phyloP scores from a whole-genome alignment of 1,140 invertebrate species.

The Drosophila tristis region DNA sequence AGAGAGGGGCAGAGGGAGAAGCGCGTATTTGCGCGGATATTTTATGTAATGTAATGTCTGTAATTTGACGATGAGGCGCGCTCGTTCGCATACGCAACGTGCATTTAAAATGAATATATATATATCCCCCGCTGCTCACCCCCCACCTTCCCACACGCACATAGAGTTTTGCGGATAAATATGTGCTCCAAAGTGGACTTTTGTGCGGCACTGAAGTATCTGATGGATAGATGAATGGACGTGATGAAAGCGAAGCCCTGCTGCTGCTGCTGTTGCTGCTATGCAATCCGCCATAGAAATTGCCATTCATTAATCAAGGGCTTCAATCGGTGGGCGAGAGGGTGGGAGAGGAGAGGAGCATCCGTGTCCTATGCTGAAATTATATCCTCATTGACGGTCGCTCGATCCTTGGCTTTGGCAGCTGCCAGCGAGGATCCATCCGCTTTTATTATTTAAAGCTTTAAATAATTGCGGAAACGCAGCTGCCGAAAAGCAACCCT shows the following conservation, averaged over 20 bases:
- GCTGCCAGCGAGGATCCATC: slow-evolving; percentile 31
- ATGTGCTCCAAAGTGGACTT: slow-evolving; percentile 28
- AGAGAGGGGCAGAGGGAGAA: slow-evolving; percentile 11
- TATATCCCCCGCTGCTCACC: slow-evolving; percentile 33
- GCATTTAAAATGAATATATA: slow-evolving; percentile 70
- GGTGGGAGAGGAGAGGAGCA: not conserved
- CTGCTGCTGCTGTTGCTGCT: not conserved
- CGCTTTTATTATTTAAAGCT: slow-evolving; percentile 17
- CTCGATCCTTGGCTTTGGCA: slow-evolving; percentile 19
- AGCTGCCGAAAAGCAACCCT: slow-evolving; percentile 64
- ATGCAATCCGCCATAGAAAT: slow-evolving; percentile 23
- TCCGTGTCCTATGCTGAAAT: not conserved
- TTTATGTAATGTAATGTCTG: slow-evolving; percentile 72
- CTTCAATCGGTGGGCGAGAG: not conserved
- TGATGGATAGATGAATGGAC: slow-evolving; percentile 26
- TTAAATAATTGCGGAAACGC: slow-evolving; percentile 37
- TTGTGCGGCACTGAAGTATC: slow-evolving; percentile 29
- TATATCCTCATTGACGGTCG: slow-evolving; percentile 21
- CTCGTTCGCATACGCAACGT: slow-evolving; percentile 46
- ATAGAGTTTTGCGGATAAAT: slow-evolving; percentile 5
- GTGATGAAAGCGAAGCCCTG: slow-evolving; percentile 3
- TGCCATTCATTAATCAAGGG: slow-evolving; percentile 31
- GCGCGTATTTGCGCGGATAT: slow-evolving; percentile 38
- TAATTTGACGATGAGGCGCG: slow-evolving; percentile 62
- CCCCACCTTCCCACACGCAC: slow-evolving; percentile 4